Percentiles rank a stretch among this genome's conserved stretches.
Conservation (phyloP, 1,140 invertebrate species). For the Drosophila gunungcola region DNA sequence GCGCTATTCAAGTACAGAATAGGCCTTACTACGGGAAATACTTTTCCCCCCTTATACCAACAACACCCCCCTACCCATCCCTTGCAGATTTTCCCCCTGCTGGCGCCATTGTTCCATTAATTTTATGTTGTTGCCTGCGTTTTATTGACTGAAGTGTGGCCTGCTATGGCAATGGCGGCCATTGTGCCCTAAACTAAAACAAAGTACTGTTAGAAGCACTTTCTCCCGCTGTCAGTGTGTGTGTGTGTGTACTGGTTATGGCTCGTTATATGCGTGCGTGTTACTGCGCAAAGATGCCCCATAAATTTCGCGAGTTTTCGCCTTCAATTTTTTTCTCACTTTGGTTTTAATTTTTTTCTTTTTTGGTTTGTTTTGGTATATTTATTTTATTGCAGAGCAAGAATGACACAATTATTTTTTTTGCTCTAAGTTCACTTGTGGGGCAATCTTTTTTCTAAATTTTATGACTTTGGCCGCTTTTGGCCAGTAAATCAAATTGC, state of each 20-base stretch:
- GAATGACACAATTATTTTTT: constrained; percentile 74
- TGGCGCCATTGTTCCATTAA: constrained; percentile 70
- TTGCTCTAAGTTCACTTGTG: constrained; percentile 43
- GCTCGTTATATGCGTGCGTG: constrained; percentile 79
- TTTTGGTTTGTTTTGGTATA: constrained; percentile 9
- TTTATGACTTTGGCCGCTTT: constrained; percentile 74
- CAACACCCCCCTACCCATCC: not conserved
- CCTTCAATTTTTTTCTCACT: constrained; percentile 62
- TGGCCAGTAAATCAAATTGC: constrained; percentile 67
- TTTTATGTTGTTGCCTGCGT: constrained; percentile 81
- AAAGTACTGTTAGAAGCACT: constrained; percentile 79
- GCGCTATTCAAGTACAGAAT: constrained; percentile 30
- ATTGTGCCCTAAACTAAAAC: constrained; percentile 81
- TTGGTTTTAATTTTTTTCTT: constrained; percentile 50
- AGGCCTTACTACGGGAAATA: constrained; percentile 24
- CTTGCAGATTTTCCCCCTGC: constrained; percentile 27
- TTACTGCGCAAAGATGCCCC: constrained; percentile 80
- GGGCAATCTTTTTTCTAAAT: constrained; percentile 55
- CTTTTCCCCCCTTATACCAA: not conserved
- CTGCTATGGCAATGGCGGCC: constrained; percentile 63
- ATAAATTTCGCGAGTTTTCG: constrained; percentile 81
- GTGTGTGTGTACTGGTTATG: constrained; percentile 63
- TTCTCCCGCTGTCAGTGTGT: constrained; percentile 41
- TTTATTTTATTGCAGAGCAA: constrained; percentile 18
- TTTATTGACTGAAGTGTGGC: constrained; percentile 76